These are phyloP conservation scores for Eucera pruinosa DNA, from an alignment of 2,888 invertebrate species.

Conservation along the genomic window DNA sequence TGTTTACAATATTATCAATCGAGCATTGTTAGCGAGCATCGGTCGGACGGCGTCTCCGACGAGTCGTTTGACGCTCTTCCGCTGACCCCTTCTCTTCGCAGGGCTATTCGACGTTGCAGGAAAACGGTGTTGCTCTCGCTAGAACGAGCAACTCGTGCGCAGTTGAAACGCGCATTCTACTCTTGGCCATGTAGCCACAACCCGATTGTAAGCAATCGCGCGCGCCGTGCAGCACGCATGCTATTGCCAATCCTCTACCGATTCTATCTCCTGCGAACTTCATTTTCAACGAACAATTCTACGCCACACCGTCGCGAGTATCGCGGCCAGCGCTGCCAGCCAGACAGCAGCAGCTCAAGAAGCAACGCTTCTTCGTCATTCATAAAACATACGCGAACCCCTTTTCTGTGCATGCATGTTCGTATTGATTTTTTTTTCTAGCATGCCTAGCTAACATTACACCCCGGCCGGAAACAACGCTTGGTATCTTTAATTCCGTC, in stretches of 20 bases:
- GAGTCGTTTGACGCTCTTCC: constrained; percentile 56
- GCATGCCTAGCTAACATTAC: no score
- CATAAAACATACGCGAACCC: no score
- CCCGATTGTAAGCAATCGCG: constrained; percentile 38
- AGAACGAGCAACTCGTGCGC: constrained; percentile 55
- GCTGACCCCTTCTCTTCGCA: constrained; percentile 55
- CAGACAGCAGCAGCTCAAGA: no score
- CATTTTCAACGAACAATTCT: neutral
- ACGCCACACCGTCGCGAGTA: no score
- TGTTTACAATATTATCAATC: constrained; percentile 45
- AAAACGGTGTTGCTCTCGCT: constrained; percentile 59
- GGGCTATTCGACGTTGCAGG: constrained; percentile 56
- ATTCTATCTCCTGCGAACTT: neutral
- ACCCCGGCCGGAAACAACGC: no score
- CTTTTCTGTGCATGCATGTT: no score
- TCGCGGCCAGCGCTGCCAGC: no score
- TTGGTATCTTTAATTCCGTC: no score
- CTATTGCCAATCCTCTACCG: neutral
- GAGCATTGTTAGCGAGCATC: constrained; percentile 34
- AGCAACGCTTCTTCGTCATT: no score
- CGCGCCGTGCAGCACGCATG: constrained; percentile 42
- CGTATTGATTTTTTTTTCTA: no score
- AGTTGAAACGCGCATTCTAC: constrained; percentile 54
- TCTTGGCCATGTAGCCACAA: constrained; percentile 9
- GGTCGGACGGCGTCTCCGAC: constrained; percentile 44